Evolutionary conservation across 92 coral and sea anemone species (phyloP).

Genomic region (Blastomussa wellsi): DNA sequence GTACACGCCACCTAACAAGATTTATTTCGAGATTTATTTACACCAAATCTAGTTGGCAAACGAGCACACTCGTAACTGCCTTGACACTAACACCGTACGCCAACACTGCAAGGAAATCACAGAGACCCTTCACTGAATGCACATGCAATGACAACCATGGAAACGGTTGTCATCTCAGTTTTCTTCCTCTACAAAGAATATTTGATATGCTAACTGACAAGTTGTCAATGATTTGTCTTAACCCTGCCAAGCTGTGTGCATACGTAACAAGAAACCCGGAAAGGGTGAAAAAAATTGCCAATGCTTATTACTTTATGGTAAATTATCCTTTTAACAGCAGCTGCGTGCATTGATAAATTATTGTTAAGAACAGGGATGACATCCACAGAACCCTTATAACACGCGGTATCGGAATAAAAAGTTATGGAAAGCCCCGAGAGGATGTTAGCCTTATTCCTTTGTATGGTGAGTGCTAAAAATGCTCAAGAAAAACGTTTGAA

Average conservation of each 20-base stretch:
- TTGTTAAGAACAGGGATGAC: not conserved
- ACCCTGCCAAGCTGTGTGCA: constrained; percentile 19
- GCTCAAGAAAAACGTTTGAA: not conserved
- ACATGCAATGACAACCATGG: constrained; percentile 1
- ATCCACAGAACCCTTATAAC: not conserved
- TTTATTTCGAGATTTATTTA: no score
- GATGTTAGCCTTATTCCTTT: constrained; percentile 4
- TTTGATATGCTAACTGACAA: not conserved
- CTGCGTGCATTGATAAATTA: not conserved
- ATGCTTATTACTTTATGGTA: not conserved
- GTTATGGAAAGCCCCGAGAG: not conserved
- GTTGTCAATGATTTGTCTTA: not conserved
- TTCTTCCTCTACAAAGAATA: not conserved
- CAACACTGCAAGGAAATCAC: not conserved
- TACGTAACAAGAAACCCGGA: constrained; percentile 10
- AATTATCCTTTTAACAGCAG: constrained; percentile 2
- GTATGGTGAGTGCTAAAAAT: constrained; percentile 17
- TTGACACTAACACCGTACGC: not conserved
- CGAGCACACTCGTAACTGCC: not conserved
- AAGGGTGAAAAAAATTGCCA: not conserved
- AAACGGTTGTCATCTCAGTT: not conserved
- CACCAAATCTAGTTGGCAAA: not conserved
- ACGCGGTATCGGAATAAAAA: not conserved
- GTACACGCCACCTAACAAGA: not conserved
- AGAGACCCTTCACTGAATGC: not conserved